phyloP scores from a whole-genome alignment of 2,888 invertebrate species.

The Clunio marinus region DNA sequence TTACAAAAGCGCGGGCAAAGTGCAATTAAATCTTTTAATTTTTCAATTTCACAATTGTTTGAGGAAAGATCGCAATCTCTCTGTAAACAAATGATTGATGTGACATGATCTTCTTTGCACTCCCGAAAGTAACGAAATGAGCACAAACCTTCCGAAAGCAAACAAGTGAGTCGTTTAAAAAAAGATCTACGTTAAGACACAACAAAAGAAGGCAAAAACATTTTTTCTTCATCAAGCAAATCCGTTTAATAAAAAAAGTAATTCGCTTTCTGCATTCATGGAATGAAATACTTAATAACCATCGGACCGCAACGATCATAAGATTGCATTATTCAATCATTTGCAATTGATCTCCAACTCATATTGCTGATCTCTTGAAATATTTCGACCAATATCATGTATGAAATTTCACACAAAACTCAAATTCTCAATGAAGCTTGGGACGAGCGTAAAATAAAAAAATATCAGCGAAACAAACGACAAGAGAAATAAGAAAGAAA shows the following conservation, averaged over 20 bases:
- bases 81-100: background rate
- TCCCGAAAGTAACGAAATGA: background rate
- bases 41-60: background rate
- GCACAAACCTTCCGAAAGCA: background rate
- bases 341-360: too few species aligned
- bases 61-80: background rate
- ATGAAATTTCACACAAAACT: constrained; percentile 32
- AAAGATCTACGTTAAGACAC: too few species aligned
- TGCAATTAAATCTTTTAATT: background rate
- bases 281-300: too few species aligned
- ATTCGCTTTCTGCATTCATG: too few species aligned
- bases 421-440: constrained; percentile 28
- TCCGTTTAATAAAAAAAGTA: too few species aligned
- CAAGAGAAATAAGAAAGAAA: constrained; percentile 7
- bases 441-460: background rate
- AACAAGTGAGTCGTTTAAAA: too few species aligned
- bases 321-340: too few species aligned
- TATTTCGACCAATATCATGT: constrained; percentile 6
- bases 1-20: background rate
- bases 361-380: too few species aligned
- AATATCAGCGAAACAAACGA: background rate
- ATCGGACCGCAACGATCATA: too few species aligned
- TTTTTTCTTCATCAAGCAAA: too few species aligned
- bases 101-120: constrained; percentile 1
- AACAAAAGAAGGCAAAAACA: too few species aligned